These are phyloP conservation scores for Neoascia interrupta DNA, from an alignment of 2,888 invertebrate species.

Conservation along the genomic window DNA sequence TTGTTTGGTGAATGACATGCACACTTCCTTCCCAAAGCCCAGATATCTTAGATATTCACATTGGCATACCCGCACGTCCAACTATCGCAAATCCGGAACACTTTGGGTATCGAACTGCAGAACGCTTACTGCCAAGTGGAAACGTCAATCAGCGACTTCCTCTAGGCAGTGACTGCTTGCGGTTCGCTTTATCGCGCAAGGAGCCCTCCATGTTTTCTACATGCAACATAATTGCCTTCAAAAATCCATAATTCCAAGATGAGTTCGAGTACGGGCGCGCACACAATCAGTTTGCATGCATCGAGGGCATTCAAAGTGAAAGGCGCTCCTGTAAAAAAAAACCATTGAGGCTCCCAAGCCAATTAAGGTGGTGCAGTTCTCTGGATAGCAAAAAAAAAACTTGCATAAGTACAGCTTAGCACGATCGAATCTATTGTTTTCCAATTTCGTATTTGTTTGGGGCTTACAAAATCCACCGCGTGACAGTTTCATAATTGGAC, in stretches of 20 bases:
- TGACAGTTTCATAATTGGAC: conserved; percentile 67
- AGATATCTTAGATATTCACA: conserved; percentile 25
- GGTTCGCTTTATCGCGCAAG: conserved; percentile 21
- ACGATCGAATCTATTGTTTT: conserved; percentile 47
- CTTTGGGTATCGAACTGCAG: conserved; percentile 36
- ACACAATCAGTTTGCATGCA: conserved; percentile 56
- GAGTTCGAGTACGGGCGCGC: conserved; percentile 7
- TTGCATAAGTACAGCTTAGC: conserved; percentile 31
- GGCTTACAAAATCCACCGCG: conserved; percentile 61
- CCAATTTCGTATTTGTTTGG: conserved; percentile 23
- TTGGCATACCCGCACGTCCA: conserved; percentile 7
- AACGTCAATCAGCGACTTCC: conserved; percentile 66
- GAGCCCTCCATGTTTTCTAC: conserved; percentile 2
- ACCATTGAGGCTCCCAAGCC: conserved; percentile 2
- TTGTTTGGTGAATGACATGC: too few species aligned
- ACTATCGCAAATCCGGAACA: conserved; percentile 36
- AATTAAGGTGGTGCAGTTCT: conserved; percentile 57
- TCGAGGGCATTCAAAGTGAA: conserved; percentile 59
- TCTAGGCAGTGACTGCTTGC: conserved; percentile 3
- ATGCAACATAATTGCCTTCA: conserved; percentile 8
- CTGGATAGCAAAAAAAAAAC: too few species aligned
- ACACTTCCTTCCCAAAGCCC: conserved; percentile 44
- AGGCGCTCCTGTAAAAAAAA: conserved; percentile 31
- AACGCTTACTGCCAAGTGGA: conserved; percentile 31
- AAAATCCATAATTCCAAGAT: conserved; percentile 36